Evolutionary conservation across 2,888 invertebrate genomes (phyloP).

Genomic region (Conomelus anceps): DNA sequence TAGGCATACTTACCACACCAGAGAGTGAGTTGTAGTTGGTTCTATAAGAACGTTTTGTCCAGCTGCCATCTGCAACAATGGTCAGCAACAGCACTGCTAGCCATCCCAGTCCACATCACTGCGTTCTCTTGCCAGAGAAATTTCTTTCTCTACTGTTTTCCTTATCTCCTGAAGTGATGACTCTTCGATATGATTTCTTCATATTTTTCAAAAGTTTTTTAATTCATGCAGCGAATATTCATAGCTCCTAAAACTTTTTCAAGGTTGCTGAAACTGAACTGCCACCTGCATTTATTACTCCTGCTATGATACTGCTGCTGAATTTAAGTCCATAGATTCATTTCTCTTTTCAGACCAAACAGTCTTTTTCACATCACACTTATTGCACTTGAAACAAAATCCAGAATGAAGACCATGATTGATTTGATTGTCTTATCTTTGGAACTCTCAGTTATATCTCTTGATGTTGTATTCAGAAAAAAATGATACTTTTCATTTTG

Average conservation of each 20-base stretch:
- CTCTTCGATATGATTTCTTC: not conserved
- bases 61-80: slow-evolving; percentile 36
- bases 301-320: slow-evolving; percentile 7
- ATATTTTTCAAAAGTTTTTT: not conserved
- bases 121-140: slow-evolving; percentile 21
- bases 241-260: not conserved
- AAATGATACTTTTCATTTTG: too few species aligned
- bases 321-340: not conserved
- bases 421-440: too few species aligned
- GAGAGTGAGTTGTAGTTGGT: slow-evolving; percentile 29
- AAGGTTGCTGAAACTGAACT: not conserved
- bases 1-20: slow-evolving; percentile 26
- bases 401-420: not conserved
- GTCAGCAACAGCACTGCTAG: slow-evolving; percentile 31
- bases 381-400: not conserved
- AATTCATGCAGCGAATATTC: not conserved
- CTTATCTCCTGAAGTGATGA: slow-evolving; percentile 6
- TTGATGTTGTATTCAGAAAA: too few species aligned
- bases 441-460: too few species aligned
- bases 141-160: not conserved
- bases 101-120: slow-evolving; percentile 30
- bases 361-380: not conserved
- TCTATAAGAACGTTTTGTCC: slow-evolving; percentile 34
- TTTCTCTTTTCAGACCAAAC: not conserved
- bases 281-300: not conserved